Conservation (phyloP, 2,113 vertebrate species). For the Phocoena phocoena region DNA sequence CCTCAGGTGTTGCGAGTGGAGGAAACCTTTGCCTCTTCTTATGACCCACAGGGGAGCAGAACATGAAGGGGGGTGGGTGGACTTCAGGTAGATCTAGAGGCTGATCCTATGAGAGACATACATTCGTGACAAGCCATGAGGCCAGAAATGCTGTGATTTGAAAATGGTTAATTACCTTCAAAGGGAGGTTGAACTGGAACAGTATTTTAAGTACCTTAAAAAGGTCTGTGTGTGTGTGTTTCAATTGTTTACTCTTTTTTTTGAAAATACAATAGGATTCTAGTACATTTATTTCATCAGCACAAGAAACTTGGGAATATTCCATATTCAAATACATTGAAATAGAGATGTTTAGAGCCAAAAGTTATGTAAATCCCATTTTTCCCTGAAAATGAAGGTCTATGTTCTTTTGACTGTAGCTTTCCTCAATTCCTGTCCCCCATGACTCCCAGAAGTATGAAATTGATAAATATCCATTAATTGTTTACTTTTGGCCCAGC, state of each 20-base stretch:
- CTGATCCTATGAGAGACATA: neutral
- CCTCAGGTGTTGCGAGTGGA: neutral
- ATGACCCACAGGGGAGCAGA: neutral
- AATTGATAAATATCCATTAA: constrained; percentile 21
- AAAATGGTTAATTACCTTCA: neutral
- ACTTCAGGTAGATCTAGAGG: neutral
- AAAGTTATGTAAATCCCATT: constrained; percentile 67
- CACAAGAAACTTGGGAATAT: constrained; percentile 63
- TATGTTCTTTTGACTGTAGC: constrained; percentile 8
- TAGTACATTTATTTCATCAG: constrained; percentile 74
- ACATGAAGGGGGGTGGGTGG: neutral
- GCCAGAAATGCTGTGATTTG: neutral
- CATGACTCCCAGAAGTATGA: constrained; percentile 6
- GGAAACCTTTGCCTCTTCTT: neutral
- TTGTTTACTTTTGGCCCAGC: neutral
- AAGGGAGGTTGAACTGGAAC: neutral
- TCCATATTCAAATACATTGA: constrained; percentile 72
- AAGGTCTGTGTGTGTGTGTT: neutral
- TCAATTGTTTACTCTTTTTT: neutral
- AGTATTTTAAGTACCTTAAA: neutral
- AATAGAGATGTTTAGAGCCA: constrained; percentile 75
- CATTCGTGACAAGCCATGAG: neutral
- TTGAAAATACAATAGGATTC: constrained; percentile 67
- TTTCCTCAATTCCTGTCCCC: constrained; percentile 23
- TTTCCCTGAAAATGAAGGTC: constrained; percentile 61